A percentile compares a stretch with the other conserved stretches of the same genome.
phyloP scores from a whole-genome alignment of 2,888 invertebrate genomes.

The Creontiades dilutus region DNA sequence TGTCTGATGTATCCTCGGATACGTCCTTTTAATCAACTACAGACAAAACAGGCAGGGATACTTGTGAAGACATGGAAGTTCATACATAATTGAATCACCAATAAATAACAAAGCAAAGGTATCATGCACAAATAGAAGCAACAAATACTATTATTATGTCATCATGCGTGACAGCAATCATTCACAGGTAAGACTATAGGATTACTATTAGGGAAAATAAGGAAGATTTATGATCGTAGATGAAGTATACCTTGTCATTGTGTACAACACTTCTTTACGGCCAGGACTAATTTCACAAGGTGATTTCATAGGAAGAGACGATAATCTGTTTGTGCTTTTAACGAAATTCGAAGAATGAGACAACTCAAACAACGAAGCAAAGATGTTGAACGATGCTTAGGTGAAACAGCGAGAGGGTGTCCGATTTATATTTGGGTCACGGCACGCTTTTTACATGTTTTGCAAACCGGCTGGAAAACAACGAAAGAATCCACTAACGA shows the following conservation, averaged over 20 bases:
- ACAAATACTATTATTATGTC: no score
- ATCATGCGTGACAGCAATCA: no score
- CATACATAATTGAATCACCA: no score
- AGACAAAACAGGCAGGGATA: no score
- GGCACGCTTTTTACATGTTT: conserved; percentile 61
- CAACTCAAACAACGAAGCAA: background rate
- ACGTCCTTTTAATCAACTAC: no score
- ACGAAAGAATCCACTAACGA: background rate
- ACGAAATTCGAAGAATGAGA: background rate
- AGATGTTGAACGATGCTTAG: background rate
- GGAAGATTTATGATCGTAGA: background rate
- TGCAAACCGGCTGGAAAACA: conserved; percentile 21
- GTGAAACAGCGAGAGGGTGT: conserved; percentile 17
- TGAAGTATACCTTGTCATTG: background rate
- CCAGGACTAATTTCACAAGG: background rate
- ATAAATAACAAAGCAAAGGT: no score
- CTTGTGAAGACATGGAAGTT: no score
- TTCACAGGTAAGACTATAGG: no score
- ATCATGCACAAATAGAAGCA: no score
- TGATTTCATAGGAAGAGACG: background rate
- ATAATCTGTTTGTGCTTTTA: background rate
- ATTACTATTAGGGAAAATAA: no score
- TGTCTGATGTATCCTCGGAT: no score
- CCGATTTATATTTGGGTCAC: conserved; percentile 67
- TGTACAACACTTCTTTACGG: background rate